Evolutionary conservation across 2,113 vertebrate species (phyloP).

Genomic region (Laterallus jamaicensis): DNA sequence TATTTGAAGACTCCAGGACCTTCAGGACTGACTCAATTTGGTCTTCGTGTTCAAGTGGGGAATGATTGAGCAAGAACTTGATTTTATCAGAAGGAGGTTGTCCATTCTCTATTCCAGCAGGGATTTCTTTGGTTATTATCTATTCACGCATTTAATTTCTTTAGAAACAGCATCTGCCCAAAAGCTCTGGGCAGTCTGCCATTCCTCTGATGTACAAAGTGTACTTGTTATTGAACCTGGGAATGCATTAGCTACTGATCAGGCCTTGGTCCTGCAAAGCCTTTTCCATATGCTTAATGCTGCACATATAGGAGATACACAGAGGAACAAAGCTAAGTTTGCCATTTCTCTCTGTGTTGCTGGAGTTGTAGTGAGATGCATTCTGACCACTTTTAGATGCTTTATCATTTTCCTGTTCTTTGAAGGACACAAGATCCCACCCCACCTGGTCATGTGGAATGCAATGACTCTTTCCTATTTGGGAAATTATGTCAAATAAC

Average conservation of each 20-base stretch:
- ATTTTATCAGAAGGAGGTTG: conserved; percentile 64
- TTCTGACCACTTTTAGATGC: background rate
- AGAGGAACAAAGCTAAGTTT: background rate
- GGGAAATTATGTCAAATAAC: background rate
- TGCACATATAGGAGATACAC: background rate
- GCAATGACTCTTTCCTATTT: background rate
- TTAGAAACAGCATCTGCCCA: conserved; percentile 65
- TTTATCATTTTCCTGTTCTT: background rate
- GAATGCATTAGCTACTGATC: conserved; percentile 59
- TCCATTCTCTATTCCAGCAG: conserved; percentile 56
- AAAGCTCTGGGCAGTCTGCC: conserved; percentile 65
- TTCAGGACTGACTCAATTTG: conserved; percentile 38
- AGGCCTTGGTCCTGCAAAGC: conserved; percentile 19
- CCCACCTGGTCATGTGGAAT: background rate
- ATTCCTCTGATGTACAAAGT: conserved; percentile 58
- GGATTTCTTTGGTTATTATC: conserved; percentile 67
- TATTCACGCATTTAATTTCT: conserved; percentile 70
- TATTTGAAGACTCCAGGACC: conserved; percentile 7
- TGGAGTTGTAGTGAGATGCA: background rate
- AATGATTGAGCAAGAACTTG: conserved; percentile 60
- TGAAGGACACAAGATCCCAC: background rate
- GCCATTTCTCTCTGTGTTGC: background rate
- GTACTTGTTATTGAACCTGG: conserved; percentile 65
- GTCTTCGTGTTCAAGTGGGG: background rate
- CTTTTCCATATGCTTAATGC: conserved; percentile 7